phyloP scores from a whole-genome alignment of 2,888 invertebrate species.

The Drosophila kambysellisi region DNA sequence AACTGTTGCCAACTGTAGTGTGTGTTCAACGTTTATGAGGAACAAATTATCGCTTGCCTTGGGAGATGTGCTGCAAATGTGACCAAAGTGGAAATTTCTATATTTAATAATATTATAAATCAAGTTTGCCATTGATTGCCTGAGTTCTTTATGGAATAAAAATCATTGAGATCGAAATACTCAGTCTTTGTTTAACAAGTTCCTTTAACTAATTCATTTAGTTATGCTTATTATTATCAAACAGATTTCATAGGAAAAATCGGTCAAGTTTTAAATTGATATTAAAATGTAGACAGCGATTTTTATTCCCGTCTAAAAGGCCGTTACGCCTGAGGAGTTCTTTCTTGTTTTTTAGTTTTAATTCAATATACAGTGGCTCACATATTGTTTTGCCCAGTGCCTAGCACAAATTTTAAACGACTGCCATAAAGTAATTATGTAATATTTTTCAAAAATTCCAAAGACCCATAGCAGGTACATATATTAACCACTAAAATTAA shows the following conservation, averaged over 20 bases:
- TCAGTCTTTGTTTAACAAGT: not conserved
- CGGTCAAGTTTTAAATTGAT: not conserved
- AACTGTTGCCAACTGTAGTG: constrained; percentile 5
- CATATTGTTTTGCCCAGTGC: too few species aligned
- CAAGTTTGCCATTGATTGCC: not conserved
- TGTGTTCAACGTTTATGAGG: not conserved
- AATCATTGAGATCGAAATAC: not conserved
- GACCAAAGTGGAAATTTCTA: not conserved
- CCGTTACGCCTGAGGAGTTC: not conserved
- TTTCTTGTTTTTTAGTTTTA: not conserved
- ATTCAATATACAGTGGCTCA: too few species aligned
- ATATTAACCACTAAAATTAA: too few species aligned
- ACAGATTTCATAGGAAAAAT: not conserved
- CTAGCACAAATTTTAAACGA: too few species aligned
- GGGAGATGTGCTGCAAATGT: not conserved
- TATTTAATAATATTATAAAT: not conserved
- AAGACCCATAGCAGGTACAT: too few species aligned
- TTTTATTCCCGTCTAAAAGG: not conserved
- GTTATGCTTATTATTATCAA: not conserved
- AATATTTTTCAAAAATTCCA: too few species aligned
- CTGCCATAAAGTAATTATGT: too few species aligned
- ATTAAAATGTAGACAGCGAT: not conserved
- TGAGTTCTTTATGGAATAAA: not conserved
- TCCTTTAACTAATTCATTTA: too few species aligned
- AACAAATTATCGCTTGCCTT: not conserved